Percentiles rank a stretch among this genome's conserved stretches.
phyloP scores from a whole-genome alignment of 1,140 invertebrate species.

The Charaxes varanes region DNA sequence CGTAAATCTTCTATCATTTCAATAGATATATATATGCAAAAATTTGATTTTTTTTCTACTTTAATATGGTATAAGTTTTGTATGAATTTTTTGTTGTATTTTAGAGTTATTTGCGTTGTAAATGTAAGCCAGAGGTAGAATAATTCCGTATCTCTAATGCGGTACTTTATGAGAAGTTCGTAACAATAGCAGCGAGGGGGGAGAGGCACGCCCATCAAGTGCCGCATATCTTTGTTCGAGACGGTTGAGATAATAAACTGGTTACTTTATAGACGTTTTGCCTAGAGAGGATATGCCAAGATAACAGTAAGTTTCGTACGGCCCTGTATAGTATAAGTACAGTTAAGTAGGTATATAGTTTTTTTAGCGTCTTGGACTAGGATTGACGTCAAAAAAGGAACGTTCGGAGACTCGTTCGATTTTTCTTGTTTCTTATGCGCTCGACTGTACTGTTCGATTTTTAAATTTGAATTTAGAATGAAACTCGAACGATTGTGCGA shows the following conservation, averaged over 20 bases:
- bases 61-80: constrained; percentile 30
- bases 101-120: constrained; percentile 31
- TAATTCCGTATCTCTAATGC: constrained; percentile 42
- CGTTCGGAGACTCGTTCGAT: constrained; percentile 12
- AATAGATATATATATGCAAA: constrained; percentile 42
- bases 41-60: constrained; percentile 55
- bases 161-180: constrained; percentile 66
- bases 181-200: constrained; percentile 74
- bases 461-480: constrained; percentile 1
- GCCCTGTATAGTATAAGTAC: constrained; percentile 45
- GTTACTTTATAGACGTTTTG: constrained; percentile 64
- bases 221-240: constrained; percentile 49
- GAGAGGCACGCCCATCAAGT: constrained; percentile 67
- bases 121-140: constrained; percentile 63
- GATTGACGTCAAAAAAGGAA: constrained; percentile 9
- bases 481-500: background rate
- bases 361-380: constrained; percentile 29
- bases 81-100: constrained; percentile 8
- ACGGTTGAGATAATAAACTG: constrained; percentile 58
- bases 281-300: constrained; percentile 75
- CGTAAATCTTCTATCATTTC: background rate
- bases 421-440: constrained; percentile 10
- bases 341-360: constrained; percentile 45
- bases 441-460: constrained; percentile 1
- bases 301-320: constrained; percentile 75